Evolutionary conservation across 2,113 vertebrate genomes (phyloP).

Genomic region (Orthonyx spaldingii): DNA sequence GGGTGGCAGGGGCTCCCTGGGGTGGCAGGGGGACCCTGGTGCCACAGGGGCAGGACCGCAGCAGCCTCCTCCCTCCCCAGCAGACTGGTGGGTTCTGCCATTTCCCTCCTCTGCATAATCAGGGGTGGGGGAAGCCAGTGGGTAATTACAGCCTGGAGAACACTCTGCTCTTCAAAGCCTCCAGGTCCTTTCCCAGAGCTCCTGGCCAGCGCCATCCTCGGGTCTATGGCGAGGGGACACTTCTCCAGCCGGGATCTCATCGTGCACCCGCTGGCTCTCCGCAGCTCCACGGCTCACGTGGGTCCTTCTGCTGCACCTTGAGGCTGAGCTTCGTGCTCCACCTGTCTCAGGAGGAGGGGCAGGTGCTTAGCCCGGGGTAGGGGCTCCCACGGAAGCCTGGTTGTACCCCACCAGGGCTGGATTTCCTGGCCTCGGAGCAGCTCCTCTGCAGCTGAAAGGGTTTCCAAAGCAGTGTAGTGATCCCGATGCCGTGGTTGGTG

Average conservation of each 20-base stretch:
- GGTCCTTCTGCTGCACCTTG: background rate
- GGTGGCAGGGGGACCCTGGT: background rate
- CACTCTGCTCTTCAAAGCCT: background rate
- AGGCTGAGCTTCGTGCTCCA: rapidly evolving
- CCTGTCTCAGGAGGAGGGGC: background rate
- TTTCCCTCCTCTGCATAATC: background rate
- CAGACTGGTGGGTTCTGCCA: constrained; percentile 3
- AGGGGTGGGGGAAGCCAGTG: background rate
- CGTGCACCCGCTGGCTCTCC: rapidly evolving
- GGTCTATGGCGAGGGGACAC: rapidly evolving
- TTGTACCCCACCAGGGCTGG: background rate
- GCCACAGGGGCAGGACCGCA: background rate
- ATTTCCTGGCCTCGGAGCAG: background rate
- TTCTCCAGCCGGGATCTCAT: background rate
- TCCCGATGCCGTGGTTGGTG: rapidly evolving
- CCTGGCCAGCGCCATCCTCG: background rate
- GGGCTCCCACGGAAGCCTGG: background rate
- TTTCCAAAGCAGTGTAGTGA: background rate
- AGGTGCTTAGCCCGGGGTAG: rapidly evolving
- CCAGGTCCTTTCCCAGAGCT: background rate
- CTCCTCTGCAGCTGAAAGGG: background rate
- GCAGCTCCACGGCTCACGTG: background rate
- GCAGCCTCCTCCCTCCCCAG: background rate
- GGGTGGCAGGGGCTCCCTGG: background rate
- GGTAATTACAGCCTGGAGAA: constrained; percentile 22